Evolutionary conservation across 2,888 invertebrate genomes (phyloP).

Genomic region (Scaeva pyrastri): DNA sequence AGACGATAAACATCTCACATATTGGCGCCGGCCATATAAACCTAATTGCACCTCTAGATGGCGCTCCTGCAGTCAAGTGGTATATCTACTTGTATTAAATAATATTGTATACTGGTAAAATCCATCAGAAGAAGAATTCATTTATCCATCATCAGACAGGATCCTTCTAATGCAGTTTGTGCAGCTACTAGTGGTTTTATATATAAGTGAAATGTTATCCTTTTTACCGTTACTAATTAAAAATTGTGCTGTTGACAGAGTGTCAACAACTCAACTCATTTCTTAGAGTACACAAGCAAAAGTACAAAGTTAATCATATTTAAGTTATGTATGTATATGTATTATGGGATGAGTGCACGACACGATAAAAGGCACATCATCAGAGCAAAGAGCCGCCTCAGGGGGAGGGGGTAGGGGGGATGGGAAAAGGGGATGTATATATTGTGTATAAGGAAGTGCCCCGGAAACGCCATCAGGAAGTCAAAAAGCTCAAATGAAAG

Average conservation of each 20-base stretch:
- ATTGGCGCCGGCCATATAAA: background rate
- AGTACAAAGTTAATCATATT: conserved; percentile 67
- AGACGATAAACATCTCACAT: no score
- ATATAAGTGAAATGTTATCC: conserved; percentile 64
- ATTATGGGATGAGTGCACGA: conserved; percentile 34
- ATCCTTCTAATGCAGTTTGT: conserved; percentile 52
- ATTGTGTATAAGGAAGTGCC: conserved; percentile 23
- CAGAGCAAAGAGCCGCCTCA: background rate
- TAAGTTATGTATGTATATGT: no score
- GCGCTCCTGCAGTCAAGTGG: background rate
- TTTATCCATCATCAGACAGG: conserved; percentile 37
- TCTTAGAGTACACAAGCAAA: conserved; percentile 59
- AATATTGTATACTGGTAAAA: background rate
- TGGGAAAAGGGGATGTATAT: background rate
- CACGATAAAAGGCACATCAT: background rate
- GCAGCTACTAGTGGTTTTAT: conserved; percentile 61
- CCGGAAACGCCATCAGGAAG: conserved; percentile 29
- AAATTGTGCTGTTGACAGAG: conserved; percentile 73
- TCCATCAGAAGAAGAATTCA: conserved; percentile 46
- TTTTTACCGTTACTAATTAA: conserved; percentile 69
- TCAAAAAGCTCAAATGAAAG: background rate
- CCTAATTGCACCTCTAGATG: background rate
- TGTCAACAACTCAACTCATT: conserved; percentile 73
- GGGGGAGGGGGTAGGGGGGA: background rate
- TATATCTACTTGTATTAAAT: no score